Evolutionary conservation across 30 jellyfish, hydroid and myxozoan species (phyloP), one percentile per base, ranked within the genome.

Genomic region (Morbakka virulenta): DNA sequence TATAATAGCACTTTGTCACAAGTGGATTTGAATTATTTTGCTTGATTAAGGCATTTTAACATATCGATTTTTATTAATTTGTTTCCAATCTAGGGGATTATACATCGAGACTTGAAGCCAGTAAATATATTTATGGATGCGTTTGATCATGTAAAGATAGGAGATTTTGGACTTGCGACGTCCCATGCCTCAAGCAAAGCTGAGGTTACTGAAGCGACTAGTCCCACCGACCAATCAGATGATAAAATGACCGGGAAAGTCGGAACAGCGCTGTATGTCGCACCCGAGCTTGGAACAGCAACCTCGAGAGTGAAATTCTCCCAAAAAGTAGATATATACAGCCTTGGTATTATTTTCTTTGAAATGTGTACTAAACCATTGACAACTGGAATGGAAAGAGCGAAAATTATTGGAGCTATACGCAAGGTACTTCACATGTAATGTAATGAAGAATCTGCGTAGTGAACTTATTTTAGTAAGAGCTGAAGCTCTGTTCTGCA

Each of bases 61-160:
- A 0, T 3, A 17, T 2, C 32, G 1, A 14, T n/a, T 21, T 28
- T 28, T 67, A 3, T n/a, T 17, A 11, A 41, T 35, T 36, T 0
- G 28, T 41, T 32, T 47, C 17, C 2, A 23, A 0, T 80, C 35
- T 62, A 89, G 96, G 97, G 97, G 25, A 84, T 92, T 32, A 92
- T 92, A 28, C 98, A 92, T 57, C 92, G 98, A n/a, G 98, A 92
- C 35, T 64, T 92, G 65, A 92, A 92, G 36, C 98, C 98, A 23
- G 77, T 74, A 36, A 92, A 92, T 76, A 92, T 92, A 0, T 92
- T 92, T 74, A 72, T 92, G 89, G 96, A 81, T 67, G 79, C 95
- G 47, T 72, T 81, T 28, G 98, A 92, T 67, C 96, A 93, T 24
- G 91, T 87, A 28, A 92, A 92, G 66, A 92, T 92, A 48, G 98